phyloP scores from a whole-genome alignment of 2,113 vertebrate genomes.

The Corythaixoides concolor region DNA sequence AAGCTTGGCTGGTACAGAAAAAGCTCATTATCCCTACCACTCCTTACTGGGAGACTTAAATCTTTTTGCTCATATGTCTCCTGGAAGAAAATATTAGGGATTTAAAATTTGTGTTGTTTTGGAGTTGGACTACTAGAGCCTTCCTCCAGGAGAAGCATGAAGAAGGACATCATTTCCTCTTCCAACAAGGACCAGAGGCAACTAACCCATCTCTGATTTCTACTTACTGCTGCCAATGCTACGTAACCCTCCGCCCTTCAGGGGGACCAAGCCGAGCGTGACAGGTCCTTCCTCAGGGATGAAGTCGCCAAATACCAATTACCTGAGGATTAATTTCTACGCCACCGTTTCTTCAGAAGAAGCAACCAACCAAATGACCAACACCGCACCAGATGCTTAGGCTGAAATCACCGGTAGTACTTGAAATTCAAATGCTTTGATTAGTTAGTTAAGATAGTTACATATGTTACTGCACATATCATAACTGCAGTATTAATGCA shows the following conservation, averaged over 20 bases:
- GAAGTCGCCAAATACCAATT: accelerated
- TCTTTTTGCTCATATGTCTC: background rate
- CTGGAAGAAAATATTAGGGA: background rate
- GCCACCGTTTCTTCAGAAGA: background rate
- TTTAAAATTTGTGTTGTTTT: background rate
- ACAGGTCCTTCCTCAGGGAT: background rate
- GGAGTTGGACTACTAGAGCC: background rate
- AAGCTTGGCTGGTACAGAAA: background rate
- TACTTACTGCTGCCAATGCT: background rate
- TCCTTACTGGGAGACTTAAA: background rate
- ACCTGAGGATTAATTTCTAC: background rate
- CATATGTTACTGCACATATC: background rate
- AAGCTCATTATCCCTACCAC: background rate
- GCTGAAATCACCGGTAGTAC: background rate
- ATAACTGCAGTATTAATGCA: background rate
- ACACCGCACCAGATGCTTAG: background rate
- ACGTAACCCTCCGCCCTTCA: accelerated
- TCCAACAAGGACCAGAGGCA: background rate
- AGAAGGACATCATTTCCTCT: background rate
- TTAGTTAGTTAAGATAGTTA: background rate
- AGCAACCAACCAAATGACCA: background rate
- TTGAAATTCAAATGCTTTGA: background rate
- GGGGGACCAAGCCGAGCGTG: background rate
- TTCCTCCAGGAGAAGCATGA: background rate
- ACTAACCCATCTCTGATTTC: background rate